phyloP scores from a whole-genome alignment of 2,888 invertebrate genomes.

The Eudemis profundana region DNA sequence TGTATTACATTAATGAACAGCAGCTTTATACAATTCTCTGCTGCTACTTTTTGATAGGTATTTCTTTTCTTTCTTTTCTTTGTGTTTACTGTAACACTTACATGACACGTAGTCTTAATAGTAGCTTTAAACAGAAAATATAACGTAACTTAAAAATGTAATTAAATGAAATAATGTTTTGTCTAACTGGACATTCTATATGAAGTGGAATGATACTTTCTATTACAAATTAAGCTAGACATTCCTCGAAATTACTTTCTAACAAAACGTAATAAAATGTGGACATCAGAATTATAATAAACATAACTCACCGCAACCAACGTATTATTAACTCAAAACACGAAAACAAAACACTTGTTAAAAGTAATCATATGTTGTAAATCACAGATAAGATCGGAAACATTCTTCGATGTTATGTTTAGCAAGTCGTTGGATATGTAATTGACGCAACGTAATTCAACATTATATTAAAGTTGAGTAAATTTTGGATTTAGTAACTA shows the following conservation, averaged over 20 bases:
- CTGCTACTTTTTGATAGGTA: no score
- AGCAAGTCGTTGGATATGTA: not conserved
- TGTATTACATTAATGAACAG: no score
- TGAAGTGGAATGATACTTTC: constrained; percentile 1
- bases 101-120: no score
- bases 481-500: no score
- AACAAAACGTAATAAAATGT: constrained; percentile 10
- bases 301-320: not conserved
- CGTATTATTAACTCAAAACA: not conserved
- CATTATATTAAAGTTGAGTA: not conserved
- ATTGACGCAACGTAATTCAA: not conserved
- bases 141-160: no score
- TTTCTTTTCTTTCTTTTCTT: no score
- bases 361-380: constrained; percentile 32
- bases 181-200: no score
- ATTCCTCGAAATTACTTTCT: constrained; percentile 14
- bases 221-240: not conserved
- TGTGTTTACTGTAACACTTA: no score
- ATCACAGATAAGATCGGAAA: constrained; percentile 21
- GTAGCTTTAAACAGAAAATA: no score
- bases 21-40: no score
- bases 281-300: not conserved
- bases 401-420: not conserved
- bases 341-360: constrained; percentile 24
- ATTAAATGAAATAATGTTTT: no score